These are phyloP conservation scores for Icerya purchasi DNA, from an alignment of 2,888 invertebrate species.

Conservation along the genomic window DNA sequence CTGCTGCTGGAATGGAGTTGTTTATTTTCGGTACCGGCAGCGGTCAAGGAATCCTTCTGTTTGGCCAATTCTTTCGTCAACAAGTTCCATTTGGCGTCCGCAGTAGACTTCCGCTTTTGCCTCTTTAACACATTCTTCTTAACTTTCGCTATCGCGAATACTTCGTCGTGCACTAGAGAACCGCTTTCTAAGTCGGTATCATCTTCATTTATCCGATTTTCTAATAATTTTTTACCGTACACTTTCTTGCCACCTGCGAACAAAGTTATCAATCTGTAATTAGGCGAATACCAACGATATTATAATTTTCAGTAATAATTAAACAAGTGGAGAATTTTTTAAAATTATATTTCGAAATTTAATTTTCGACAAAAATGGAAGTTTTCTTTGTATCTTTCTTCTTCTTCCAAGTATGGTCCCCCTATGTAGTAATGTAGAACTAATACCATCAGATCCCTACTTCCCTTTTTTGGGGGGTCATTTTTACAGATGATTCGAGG, in stretches of 20 bases:
- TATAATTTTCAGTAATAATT: too few species aligned
- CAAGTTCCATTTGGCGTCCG: constrained; percentile 1
- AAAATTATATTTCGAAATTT: not conserved
- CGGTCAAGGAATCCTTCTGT: not conserved
- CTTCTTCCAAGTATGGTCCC: too few species aligned
- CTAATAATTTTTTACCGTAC: not conserved
- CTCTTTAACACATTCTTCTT: constrained; percentile 15
- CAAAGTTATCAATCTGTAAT: too few species aligned
- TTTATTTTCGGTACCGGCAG: constrained; percentile 17
- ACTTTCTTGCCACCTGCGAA: not conserved
- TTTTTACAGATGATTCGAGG: too few species aligned
- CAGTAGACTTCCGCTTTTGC: constrained; percentile 16
- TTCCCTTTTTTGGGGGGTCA: too few species aligned
- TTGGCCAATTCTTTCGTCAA: not conserved
- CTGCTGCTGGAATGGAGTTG: constrained; percentile 28
- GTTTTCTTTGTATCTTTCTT: not conserved
- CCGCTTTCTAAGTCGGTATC: constrained; percentile 5
- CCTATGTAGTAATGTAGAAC: too few species aligned
- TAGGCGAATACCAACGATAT: too few species aligned
- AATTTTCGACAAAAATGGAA: not conserved
- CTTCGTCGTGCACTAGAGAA: constrained; percentile 6
- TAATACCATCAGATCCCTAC: too few species aligned
- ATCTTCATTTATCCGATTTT: constrained; percentile 6
- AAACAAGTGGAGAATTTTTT: not conserved
- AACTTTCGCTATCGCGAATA: constrained; percentile 4